Evolutionary conservation across 1,140 invertebrate species (phyloP), one percentile per base, ranked within the genome.

Genomic region (Drosophila triauraria): DNA sequence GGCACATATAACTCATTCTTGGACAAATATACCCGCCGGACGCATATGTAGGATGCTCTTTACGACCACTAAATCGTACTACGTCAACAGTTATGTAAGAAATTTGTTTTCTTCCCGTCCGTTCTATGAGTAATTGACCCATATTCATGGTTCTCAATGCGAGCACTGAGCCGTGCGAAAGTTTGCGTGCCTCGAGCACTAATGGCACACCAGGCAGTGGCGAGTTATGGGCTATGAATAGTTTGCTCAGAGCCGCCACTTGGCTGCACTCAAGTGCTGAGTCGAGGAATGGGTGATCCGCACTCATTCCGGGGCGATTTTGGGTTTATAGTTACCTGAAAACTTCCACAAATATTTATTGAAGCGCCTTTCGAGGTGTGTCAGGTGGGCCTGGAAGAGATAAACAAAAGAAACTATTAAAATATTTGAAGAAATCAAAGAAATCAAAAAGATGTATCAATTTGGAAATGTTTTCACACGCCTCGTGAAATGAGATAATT

Each of bases 391-490:
- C 81, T 84, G 82, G 35, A 74, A 85, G 51, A 78, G 35, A 50
- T 59, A 61, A 68, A 83, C 48, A 64, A 38, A 44, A 53, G 67
- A 82, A 77, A 75, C 67, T 50, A 82, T 79, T 82, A 64, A 87
- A 85, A 82, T 79, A 79, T 74, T 72, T 86, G 43, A 20, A 47
- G 44, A 64, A 58, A 68, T 20, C 2, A 10, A 35, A 35, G 0
- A 20, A 20, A 20, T 20, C 20, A 20, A 20, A 20, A 20, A 20
- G 50, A 86, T 68, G 58, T 59, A 82, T 86, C 51, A 54, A 69
- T 74, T 75, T 78, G 77, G 69, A 85, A 72, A 79, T 78, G 72
- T 71, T 60, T 88, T 87, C 72, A 88, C 80, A 80, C 80, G 84
- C 58, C 58, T 72, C 77, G 70, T 75, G 65, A 68, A 70, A 70